Evolutionary conservation across 1,140 invertebrate species (phyloP), one percentile per base, ranked within the genome.

Genomic region (Ips nitidus): DNA sequence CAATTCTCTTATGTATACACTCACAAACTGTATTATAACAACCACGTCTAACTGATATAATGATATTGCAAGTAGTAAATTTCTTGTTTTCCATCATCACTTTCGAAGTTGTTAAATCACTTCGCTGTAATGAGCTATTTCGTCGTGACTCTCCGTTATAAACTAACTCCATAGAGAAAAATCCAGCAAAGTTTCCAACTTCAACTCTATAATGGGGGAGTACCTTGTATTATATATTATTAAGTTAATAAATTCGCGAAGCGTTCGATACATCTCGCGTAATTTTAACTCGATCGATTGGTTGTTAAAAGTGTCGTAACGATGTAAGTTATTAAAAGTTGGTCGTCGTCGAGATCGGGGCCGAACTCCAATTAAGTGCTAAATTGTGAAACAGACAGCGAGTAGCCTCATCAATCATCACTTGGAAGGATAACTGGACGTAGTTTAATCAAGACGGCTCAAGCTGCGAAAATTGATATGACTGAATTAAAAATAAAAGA

Each of bases 301-400:
- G 69, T 71, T 73, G 73, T 76, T 76, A 75, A 75, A 72, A 75
- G 75, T 75, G 75, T 75, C 75, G 72, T 73, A 73, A 70, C 55
- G 71, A 73, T 73, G 68, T 75, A 75, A 77, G 70, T 77, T 77
- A 77, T 75, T 75, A 77, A 77, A 77, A 75, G 74, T 77, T 75
- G 75, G 74, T 22, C 22, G 22, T 22, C 73, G 70, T 56, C 61
- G 66, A 71, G 70, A 74, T 71, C 5, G 8, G 6, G 1, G 37
- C 45, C 40, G 40, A 69, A 69, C 59, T 63, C 50, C 67, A 63
- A 63, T 69, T 69, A 63, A 62, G 61, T 62, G 2, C 43, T 56
- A 8, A 60, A 55, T 38, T 57, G 42, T 69, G 67, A 69, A 69
- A 55, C 67, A 56, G 67, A 69, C 67, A 38, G 22, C 22, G 22